phyloP scores from a whole-genome alignment of 2,797 vertebrate genomes.

The Myotis vivesi region DNA sequence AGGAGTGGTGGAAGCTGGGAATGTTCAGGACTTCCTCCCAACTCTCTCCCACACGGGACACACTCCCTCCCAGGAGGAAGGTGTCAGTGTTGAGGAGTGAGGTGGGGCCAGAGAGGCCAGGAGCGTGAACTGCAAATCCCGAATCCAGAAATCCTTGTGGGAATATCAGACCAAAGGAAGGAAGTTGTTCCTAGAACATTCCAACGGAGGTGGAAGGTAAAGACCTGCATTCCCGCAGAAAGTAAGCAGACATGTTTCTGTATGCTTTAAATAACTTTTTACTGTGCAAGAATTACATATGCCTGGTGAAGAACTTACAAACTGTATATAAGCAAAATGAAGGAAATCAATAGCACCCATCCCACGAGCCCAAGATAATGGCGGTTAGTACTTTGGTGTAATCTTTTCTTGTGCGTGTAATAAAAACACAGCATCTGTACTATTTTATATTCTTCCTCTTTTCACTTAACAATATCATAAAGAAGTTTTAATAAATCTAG shows the following conservation, averaged over 20 bases:
- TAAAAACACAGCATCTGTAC: background rate
- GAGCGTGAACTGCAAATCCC: fast-evolving
- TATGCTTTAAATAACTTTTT: background rate
- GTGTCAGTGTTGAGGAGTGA: background rate
- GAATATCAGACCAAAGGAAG: background rate
- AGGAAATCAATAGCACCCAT: background rate
- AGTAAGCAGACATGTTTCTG: background rate
- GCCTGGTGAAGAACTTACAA: background rate
- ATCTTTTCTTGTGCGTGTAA: background rate
- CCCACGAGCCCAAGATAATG: background rate
- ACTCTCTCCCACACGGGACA: background rate
- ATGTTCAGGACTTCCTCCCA: background rate
- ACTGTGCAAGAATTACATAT: background rate
- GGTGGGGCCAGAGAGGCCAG: background rate
- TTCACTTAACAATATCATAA: slow-evolving; percentile 15
- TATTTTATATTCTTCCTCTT: background rate
- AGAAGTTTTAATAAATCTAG: slow-evolving; percentile 40
- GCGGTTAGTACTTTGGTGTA: background rate
- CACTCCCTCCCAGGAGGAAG: background rate
- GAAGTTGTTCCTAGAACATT: background rate
- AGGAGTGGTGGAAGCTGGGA: background rate
- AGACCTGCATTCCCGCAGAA: background rate
- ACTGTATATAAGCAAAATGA: background rate
- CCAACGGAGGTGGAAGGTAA: background rate
- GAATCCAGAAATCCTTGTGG: background rate